Evolutionary conservation across 1,140 invertebrate species (phyloP).

Genomic region (Psix sp.): DNA sequence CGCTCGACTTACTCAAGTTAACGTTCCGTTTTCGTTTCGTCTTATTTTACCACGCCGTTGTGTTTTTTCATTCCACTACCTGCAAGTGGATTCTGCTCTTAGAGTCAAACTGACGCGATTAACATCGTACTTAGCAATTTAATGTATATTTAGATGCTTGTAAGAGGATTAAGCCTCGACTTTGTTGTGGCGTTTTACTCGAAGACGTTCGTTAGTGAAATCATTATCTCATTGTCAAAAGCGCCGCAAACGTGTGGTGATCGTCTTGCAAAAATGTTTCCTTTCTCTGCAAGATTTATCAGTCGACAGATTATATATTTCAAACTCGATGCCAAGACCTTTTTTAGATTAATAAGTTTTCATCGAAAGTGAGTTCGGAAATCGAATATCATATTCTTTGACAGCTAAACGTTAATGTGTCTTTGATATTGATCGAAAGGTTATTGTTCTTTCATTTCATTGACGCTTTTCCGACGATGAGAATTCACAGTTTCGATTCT

Average conservation of each 20-base stretch:
- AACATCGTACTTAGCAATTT: slow-evolving; percentile 32
- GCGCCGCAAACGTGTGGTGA: slow-evolving; percentile 45
- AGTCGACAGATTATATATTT: too few species aligned
- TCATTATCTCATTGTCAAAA: slow-evolving; percentile 62
- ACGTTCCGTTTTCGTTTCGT: slow-evolving; percentile 31
- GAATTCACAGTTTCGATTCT: too few species aligned
- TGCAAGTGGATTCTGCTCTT: slow-evolving; percentile 17
- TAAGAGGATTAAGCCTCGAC: slow-evolving; percentile 70
- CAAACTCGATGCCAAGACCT: too few species aligned
- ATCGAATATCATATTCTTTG: slow-evolving; percentile 30
- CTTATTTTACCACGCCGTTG: slow-evolving; percentile 13
- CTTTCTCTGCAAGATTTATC: too few species aligned
- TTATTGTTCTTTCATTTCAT: background rate
- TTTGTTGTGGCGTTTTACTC: slow-evolving; percentile 70
- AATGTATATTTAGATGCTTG: slow-evolving; percentile 27
- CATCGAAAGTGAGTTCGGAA: background rate
- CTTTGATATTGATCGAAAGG: slow-evolving; percentile 68
- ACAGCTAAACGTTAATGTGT: slow-evolving; percentile 53
- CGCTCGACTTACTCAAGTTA: slow-evolving; percentile 47
- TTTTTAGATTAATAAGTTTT: too few species aligned
- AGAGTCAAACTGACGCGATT: slow-evolving; percentile 14
- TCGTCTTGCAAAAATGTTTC: slow-evolving; percentile 34
- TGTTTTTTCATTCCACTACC: slow-evolving; percentile 14
- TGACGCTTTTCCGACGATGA: too few species aligned
- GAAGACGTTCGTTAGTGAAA: slow-evolving; percentile 73